Evolutionary conservation across 2,888 invertebrate species (phyloP), one percentile per base, ranked within the genome.

Genomic region (Ypsolopha scabrella): DNA sequence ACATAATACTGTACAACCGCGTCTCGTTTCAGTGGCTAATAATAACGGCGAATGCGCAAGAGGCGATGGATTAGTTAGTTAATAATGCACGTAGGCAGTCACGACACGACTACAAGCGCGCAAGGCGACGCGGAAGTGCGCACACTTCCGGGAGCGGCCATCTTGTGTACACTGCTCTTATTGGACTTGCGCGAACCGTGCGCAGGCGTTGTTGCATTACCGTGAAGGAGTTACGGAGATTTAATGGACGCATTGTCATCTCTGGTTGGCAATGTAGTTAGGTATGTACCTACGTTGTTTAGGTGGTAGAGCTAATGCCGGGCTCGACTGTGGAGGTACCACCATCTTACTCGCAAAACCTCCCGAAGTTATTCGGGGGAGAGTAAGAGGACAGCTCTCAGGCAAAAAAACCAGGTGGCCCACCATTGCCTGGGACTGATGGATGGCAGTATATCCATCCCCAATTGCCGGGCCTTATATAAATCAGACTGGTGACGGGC

Each of bases 81-180:
- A 34, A 47, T 51, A 51, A 43, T 41, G 47, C 38, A 39, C 50
- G 49, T 13, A 52, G 52, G 71, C 61, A 73, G 77, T 79, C 75
- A 79, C 76, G 79, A 77, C 72, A 61, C 59, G 66, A 60, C 73
- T 77, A 71, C 72, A 73, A 72, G 76, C 69, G 65, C 64, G 69
- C 75, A 77, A 77, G 77, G 75, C 77, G 70, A 82, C 80, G 79
- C 81, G 83, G 82, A 83, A 83, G 80, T 80, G 65, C 62, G 70
- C 69, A 67, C 72, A 82, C 80, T 83, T 86, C 83, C 85, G 83
- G 53, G 53, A 48, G 24, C 83, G 78, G 81, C 83, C 85, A 83
- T 85, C 81, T 85, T 83, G 76, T 37, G 49, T 46, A n/a, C 36
- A 37, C 11, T 44, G 34, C 51, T 51, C 45, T 45, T 51, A 38